Percentiles rank a stretch among this genome's conserved stretches.
phyloP scores from a whole-genome alignment of 30 jellyfish, hydroid and myxozoan genomes.

The Aurelia coerulea region DNA sequence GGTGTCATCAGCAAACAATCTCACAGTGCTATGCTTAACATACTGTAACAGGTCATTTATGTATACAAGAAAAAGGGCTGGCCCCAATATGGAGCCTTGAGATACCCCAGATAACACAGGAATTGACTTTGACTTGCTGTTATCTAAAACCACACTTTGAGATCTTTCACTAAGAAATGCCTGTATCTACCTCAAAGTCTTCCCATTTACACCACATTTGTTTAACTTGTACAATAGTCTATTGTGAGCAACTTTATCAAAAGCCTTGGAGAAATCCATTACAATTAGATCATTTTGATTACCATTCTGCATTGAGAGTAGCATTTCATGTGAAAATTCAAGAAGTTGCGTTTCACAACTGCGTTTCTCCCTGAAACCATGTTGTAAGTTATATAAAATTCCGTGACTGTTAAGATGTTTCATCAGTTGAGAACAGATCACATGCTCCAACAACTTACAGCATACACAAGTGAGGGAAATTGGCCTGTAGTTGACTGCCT shows the following conservation, averaged over 20 bases:
- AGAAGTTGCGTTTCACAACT: not conserved
- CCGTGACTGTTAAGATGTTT: conserved; percentile 42
- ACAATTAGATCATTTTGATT: conserved; percentile 25
- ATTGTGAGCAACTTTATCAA: conserved; percentile 39
- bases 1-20: conserved; percentile 36
- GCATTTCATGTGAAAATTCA: conserved; percentile 30
- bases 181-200: conserved; percentile 28
- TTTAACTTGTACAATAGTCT: conserved; percentile 38
- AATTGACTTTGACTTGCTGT: conserved; percentile 37
- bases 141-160: conserved; percentile 35
- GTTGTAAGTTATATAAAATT: conserved; percentile 32
- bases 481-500: conserved; percentile 55
- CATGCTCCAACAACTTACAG: conserved; percentile 36
- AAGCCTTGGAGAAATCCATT: conserved; percentile 39
- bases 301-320: conserved; percentile 41
- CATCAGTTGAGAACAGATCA: conserved; percentile 45
- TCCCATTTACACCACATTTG: conserved; percentile 29
- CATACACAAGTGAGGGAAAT: conserved; percentile 54
- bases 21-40: conserved; percentile 40
- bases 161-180: conserved; percentile 46
- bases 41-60: not conserved
- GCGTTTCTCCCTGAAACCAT: conserved; percentile 44
- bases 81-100: conserved; percentile 52
- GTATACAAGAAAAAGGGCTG: conserved; percentile 41
- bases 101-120: conserved; percentile 17